Evolutionary conservation across 2,888 invertebrate genomes (phyloP).

Genomic region (Holacanthella duospinosa): DNA sequence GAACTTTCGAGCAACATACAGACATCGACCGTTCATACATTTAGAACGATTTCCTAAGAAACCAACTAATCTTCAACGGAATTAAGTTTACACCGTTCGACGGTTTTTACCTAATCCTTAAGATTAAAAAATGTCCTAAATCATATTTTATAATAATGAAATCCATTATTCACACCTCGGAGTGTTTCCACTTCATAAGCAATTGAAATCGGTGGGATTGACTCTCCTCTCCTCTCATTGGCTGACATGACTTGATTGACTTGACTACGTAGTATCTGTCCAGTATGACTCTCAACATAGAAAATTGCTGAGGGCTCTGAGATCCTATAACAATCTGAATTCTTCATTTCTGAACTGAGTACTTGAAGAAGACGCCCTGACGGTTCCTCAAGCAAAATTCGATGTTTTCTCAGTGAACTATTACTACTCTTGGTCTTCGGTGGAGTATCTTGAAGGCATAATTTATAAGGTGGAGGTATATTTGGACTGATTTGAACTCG

Average conservation of each 20-base stretch:
- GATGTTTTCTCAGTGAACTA: neutral
- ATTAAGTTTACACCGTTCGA: no score
- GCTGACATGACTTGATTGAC: neutral
- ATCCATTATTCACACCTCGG: neutral
- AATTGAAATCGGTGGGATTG: neutral
- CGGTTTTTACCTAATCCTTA: no score
- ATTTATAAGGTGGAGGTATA: neutral
- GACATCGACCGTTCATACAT: no score
- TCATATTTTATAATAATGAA: no score
- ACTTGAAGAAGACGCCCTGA: conserved; percentile 4
- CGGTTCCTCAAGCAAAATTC: neutral
- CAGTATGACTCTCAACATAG: conserved; percentile 8
- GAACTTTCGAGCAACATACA: no score
- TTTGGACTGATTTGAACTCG: conserved; percentile 19
- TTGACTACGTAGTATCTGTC: neutral
- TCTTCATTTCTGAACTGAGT: neutral
- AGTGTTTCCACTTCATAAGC: conserved; percentile 8
- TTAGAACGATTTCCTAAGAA: no score
- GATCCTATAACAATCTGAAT: conserved; percentile 4
- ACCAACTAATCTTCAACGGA: no score
- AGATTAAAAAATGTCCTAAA: no score
- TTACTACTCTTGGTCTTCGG: neutral
- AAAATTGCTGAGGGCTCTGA: conserved; percentile 4
- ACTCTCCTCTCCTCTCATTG: neutral
- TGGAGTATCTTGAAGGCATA: neutral